A percentile compares a stretch with the other conserved stretches of the same genome.
Evolutionary conservation across 2,888 invertebrate species (phyloP).

Genomic region (Dysmachus trigonus): DNA sequence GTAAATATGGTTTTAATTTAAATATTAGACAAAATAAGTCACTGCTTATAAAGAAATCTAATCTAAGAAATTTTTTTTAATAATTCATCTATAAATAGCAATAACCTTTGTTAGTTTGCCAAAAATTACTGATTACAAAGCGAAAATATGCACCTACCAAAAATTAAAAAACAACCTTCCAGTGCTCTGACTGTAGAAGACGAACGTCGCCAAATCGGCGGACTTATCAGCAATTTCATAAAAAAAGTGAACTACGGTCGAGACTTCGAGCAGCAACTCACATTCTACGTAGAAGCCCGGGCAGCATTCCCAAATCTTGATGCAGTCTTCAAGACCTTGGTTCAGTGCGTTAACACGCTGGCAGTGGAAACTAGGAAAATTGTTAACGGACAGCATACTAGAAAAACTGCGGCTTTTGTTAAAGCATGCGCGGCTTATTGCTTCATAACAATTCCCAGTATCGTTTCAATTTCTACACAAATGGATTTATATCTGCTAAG

Average conservation of each 20-base stretch:
- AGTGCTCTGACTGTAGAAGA: constrained; percentile 93
- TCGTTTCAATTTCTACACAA: constrained; percentile 79
- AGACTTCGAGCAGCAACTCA: constrained; percentile 90
- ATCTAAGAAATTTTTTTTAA: too few species aligned
- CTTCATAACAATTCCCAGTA: constrained; percentile 96
- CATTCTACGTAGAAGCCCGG: constrained; percentile 93
- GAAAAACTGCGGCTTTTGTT: constrained; percentile 85
- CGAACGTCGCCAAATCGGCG: constrained; percentile 86
- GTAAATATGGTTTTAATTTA: too few species aligned
- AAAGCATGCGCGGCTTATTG: constrained; percentile 95
- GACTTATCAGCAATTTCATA: constrained; percentile 82
- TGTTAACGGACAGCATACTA: constrained; percentile 78
- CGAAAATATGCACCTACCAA: too few species aligned
- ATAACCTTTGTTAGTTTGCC: too few species aligned
- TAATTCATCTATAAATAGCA: too few species aligned
- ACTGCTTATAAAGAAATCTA: too few species aligned
- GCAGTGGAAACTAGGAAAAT: constrained; percentile 75
- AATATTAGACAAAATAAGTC: too few species aligned
- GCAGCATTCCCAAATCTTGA: constrained; percentile 92
- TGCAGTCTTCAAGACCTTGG: constrained; percentile 82
- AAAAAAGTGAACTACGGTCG: constrained; percentile 82
- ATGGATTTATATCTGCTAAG: constrained; percentile 87
- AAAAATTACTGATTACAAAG: too few species aligned
- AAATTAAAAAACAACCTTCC: constrained; percentile 50
- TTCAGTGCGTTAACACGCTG: constrained; percentile 87